Conservation (phyloP, 2,888 invertebrate genomes). For the Metalampra italica region DNA sequence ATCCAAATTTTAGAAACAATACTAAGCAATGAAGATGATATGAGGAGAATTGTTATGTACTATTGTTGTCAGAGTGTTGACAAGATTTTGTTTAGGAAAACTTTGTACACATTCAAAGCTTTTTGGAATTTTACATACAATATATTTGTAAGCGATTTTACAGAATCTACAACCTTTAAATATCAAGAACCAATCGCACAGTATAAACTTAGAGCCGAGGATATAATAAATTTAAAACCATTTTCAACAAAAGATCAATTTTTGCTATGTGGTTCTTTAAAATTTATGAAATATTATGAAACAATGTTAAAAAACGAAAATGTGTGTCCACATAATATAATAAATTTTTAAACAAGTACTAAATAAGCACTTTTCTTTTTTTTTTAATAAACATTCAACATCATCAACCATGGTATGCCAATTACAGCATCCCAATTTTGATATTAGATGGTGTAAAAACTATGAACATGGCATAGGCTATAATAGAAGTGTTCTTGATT, state of each 20-base stretch:
- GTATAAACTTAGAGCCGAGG: conserved; percentile 44
- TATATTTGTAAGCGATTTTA: conserved; percentile 70
- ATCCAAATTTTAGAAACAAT: conserved; percentile 80
- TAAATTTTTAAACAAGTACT: conserved; percentile 55
- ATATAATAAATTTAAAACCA: conserved; percentile 49
- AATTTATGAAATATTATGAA: conserved; percentile 74
- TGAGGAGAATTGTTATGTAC: conserved; percentile 79
- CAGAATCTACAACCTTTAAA: conserved; percentile 29
- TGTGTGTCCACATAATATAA: conserved; percentile 38
- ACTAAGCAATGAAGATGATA: conserved; percentile 82
- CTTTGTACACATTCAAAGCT: conserved; percentile 76
- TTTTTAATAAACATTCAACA: too few species aligned
- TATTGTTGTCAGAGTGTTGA: conserved; percentile 79
- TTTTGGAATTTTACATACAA: conserved; percentile 88
- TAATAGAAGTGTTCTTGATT: too few species aligned
- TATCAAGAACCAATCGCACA: conserved; percentile 74
- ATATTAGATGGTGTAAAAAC: too few species aligned
- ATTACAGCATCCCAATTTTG: too few species aligned
- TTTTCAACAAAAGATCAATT: conserved; percentile 52
- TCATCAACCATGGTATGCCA: too few species aligned
- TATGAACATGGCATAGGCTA: too few species aligned
- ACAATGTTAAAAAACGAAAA: conserved; percentile 33
- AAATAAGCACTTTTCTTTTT: not conserved
- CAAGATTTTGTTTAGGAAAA: conserved; percentile 80
- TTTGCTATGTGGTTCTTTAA: conserved; percentile 80